Evolutionary conservation across 2,888 invertebrate genomes (phyloP), one percentile per base, ranked within the genome.

Genomic region (Epiblema foenella): DNA sequence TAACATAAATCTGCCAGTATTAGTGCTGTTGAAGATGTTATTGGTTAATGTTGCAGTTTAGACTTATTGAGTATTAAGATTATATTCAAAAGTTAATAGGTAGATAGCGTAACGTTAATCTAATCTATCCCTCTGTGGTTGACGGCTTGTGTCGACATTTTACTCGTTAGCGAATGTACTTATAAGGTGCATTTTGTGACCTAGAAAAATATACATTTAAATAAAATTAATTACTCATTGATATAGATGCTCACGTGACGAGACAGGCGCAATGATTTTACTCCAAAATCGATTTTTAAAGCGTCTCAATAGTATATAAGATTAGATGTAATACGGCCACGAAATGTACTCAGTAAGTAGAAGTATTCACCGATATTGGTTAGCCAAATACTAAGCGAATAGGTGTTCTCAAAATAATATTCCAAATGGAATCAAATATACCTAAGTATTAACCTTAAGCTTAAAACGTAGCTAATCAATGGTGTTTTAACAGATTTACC

Each of bases 71-170:
- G 78, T 76, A 84, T 89, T 89, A 86, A 83, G 78, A 78, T 81
- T 81, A 83, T 85, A 82, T 80, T 81, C 78, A 76, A 76, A 76
- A 79, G 78, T 81, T 84, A 89, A 85, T 89, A 89, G 85, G 84
- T 76, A 89, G 85, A 84, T 76, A 80, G 81, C 77, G 78, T 79
- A 80, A 81, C 80, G 75, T 78, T 83, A 85, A 84, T 82, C 85
- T 85, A 82, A 76, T 82, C 84, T 85, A 82, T 81, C 82, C 83
- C 85, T 88, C 83, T 85, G 84, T 83, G 86, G 86, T 87, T 84
- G 82, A 84, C 82, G 78, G 69, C 68, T 76, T 76, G 79, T 84
- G 75, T 81, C 80, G 81, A 81, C 81, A 79, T 83, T 85, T 83
- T 79, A 72, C 77, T 73, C 63, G 39, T 62, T 51, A 68, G 64